These are phyloP conservation scores for Pteruthius melanotis DNA, from an alignment of 2,113 vertebrate species.

Conservation along the genomic window DNA sequence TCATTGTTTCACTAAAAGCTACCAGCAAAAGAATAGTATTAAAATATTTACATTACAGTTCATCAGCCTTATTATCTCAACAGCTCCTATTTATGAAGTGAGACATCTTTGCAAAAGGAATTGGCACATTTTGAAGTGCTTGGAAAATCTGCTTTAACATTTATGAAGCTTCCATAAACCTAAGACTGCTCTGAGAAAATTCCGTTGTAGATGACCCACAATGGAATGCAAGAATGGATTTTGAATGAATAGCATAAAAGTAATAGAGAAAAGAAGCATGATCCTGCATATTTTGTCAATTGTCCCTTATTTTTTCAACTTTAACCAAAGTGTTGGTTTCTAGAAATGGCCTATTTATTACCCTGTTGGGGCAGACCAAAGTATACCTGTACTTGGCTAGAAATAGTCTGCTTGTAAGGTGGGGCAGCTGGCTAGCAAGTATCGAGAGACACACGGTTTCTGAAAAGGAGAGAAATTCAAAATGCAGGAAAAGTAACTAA, in stretches of 20 bases:
- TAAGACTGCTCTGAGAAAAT: not conserved
- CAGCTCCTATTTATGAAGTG: not conserved
- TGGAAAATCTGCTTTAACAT: not conserved
- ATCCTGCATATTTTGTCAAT: not conserved
- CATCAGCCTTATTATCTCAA: not conserved
- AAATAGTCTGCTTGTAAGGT: not conserved
- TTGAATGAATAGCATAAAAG: not conserved
- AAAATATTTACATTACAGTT: conserved; percentile 46
- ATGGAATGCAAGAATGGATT: not conserved
- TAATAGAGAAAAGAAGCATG: not conserved
- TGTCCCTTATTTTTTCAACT: not conserved
- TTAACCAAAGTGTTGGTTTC: not conserved
- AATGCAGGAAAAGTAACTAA: not conserved
- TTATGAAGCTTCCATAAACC: not conserved
- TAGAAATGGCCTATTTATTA: not conserved
- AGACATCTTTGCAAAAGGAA: not conserved
- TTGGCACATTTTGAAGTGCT: not conserved
- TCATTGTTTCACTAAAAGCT: not conserved
- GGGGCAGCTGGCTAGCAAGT: not conserved
- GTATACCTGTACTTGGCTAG: not conserved
- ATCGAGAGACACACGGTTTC: not conserved
- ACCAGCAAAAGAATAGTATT: not conserved
- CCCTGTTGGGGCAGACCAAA: not conserved
- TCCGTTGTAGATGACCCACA: not conserved
- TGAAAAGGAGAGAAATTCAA: not conserved